Percentiles rank a stretch among this genome's conserved stretches.
Evolutionary conservation across 92 coral and sea anemone species (phyloP).

Genomic region (Phenganax subtilis): DNA sequence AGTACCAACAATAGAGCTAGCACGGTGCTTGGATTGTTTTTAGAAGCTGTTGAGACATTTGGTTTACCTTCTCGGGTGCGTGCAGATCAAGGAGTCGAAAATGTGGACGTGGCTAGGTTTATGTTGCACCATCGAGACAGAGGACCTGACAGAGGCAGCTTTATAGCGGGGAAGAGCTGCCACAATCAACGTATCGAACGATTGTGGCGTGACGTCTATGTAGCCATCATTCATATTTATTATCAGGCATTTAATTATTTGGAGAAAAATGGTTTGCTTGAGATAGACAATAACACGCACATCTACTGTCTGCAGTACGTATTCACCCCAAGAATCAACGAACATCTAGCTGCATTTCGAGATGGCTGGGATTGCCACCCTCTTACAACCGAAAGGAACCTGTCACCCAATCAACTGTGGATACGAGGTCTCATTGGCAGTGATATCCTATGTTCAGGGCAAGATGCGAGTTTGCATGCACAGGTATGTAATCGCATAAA

Average conservation of each 20-base stretch:
- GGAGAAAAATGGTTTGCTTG: not conserved
- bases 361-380: conserved; percentile 15
- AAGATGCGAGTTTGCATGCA: conserved; percentile 1
- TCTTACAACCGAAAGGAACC: not conserved
- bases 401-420: conserved; percentile 10
- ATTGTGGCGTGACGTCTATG: conserved; percentile 14
- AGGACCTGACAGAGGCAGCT: conserved; percentile 54
- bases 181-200: no score
- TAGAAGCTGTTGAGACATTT: conserved; percentile 14
- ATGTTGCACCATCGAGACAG: conserved; percentile 46
- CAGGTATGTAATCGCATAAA: not conserved
- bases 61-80: conserved; percentile 47
- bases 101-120: conserved; percentile 24
- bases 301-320: not conserved
- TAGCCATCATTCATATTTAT: not conserved
- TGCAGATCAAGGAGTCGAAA: conserved; percentile 41
- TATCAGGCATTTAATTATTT: conserved; percentile 1
- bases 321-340: conserved; percentile 8
- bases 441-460: conserved; percentile 1
- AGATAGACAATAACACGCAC: not conserved
- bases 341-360: conserved; percentile 10
- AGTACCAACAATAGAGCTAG: conserved; percentile 4
- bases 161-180: not conserved
- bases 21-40: no score
- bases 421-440: conserved; percentile 2